A percentile compares a stretch with the other conserved stretches of the same genome.
phyloP scores from a whole-genome alignment of 1,140 invertebrate species.

The Pteromalus puparum region DNA sequence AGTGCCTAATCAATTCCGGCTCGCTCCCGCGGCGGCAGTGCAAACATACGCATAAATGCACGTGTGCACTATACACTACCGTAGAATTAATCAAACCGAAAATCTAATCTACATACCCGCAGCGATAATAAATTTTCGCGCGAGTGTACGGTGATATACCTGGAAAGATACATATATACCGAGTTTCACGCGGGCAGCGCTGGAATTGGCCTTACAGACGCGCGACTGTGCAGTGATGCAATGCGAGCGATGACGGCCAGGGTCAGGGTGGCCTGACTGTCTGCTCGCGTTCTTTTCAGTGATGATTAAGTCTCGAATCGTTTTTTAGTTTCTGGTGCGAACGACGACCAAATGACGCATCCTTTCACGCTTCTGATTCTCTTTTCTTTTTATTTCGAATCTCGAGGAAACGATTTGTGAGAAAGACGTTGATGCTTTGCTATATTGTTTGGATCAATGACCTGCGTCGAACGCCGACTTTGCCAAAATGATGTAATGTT shows the following conservation, averaged over 20 bases:
- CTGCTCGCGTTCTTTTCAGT: neutral
- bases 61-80: neutral
- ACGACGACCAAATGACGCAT: neutral
- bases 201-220: neutral
- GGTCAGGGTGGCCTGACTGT: conserved; percentile 39
- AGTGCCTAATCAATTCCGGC: neutral
- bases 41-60: neutral
- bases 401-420: too few relatives aligned
- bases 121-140: conserved; percentile 30
- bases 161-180: neutral
- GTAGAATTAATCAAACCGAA: neutral
- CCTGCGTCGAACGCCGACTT: neutral
- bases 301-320: neutral
- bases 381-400: too few relatives aligned
- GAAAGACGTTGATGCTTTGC: neutral
- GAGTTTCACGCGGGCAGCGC: neutral
- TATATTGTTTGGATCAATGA: neutral
- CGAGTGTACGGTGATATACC: neutral
- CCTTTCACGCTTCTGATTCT: too few relatives aligned
- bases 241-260: conserved; percentile 27
- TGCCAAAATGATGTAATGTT: neutral
- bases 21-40: neutral
- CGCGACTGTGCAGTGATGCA: conserved; percentile 13
- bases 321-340: neutral
- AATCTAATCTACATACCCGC: conserved; percentile 27